These are phyloP conservation scores for Atopsyche davidsoni DNA, from an alignment of 1,140 invertebrate species.

Conservation along the genomic window DNA sequence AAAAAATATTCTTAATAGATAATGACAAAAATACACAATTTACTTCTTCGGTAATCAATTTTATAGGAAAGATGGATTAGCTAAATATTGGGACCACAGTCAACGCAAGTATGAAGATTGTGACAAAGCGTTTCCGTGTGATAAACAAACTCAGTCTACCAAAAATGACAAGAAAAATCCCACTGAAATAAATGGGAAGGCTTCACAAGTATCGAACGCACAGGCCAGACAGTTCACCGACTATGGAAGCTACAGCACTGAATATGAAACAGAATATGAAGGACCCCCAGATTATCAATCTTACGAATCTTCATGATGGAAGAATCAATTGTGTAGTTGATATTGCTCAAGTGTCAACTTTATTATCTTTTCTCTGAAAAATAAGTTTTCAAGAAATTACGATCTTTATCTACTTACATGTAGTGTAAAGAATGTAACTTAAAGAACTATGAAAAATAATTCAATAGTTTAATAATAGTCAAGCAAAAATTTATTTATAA, in stretches of 20 bases:
- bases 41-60: slow-evolving; percentile 3
- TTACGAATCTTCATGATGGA: slow-evolving; percentile 7
- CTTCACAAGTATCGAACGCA: too few species aligned
- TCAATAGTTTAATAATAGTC: too few species aligned
- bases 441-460: too few species aligned
- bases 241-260: slow-evolving; percentile 4
- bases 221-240: slow-evolving; percentile 9
- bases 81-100: slow-evolving; percentile 25
- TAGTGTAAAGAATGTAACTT: too few species aligned
- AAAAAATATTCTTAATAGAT: not conserved
- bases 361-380: too few species aligned
- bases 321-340: too few species aligned
- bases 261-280: slow-evolving; percentile 13
- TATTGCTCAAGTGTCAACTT: too few species aligned
- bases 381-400: too few species aligned
- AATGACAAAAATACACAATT: too few species aligned
- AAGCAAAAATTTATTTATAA: not conserved
- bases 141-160: slow-evolving; percentile 3
- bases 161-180: slow-evolving; percentile 5
- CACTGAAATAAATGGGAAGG: not conserved
- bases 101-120: slow-evolving; percentile 21
- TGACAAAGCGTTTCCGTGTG: slow-evolving; percentile 19
- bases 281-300: slow-evolving; percentile 3
- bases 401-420: too few species aligned
- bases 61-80: slow-evolving; percentile 19